A percentile compares a stretch with the other conserved stretches of the same genome.
These are phyloP conservation scores for Drosophila koepferae DNA, from an alignment of 2,888 invertebrate genomes.

Conservation along the genomic window DNA sequence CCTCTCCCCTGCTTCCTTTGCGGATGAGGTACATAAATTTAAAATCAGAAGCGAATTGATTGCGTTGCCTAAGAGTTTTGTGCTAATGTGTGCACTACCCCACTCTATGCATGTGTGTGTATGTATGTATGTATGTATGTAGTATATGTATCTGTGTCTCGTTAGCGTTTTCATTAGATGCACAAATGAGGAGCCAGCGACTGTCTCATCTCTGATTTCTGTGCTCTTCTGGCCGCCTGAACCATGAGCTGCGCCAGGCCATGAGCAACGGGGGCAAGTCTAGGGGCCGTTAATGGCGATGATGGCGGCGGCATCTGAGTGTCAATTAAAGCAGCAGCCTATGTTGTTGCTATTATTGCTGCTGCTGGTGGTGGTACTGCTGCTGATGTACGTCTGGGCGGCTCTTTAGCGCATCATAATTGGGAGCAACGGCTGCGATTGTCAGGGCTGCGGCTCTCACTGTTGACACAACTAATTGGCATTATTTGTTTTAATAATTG, in stretches of 20 bases:
- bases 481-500: slow-evolving; percentile 84
- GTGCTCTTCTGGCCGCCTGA: slow-evolving; percentile 7
- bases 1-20: background rate
- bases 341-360: slow-evolving; percentile 18
- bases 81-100: slow-evolving; percentile 54
- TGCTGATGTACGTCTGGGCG: slow-evolving; percentile 32
- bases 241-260: background rate
- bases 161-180: slow-evolving; percentile 80
- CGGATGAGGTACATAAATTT: slow-evolving; percentile 48
- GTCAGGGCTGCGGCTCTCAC: slow-evolving; percentile 37
- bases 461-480: slow-evolving; percentile 84
- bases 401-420: slow-evolving; percentile 69
- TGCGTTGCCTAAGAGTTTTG: slow-evolving; percentile 68
- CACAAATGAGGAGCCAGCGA: slow-evolving; percentile 67
- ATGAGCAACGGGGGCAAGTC: background rate
- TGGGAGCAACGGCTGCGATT: slow-evolving; percentile 41
- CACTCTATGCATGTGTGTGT: slow-evolving; percentile 17
- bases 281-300: slow-evolving; percentile 51
- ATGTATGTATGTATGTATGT: slow-evolving; percentile 31
- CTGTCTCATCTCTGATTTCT: slow-evolving; percentile 49
- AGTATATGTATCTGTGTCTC: slow-evolving; percentile 53
- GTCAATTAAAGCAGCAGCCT: slow-evolving; percentile 74
- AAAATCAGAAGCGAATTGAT: slow-evolving; percentile 65
- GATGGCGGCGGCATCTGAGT: slow-evolving; percentile 71
- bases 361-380: slow-evolving; percentile 3